These are phyloP conservation scores for Monarcha castaneiventris DNA, from an alignment of 2,113 vertebrate species.

Conservation along the genomic window DNA sequence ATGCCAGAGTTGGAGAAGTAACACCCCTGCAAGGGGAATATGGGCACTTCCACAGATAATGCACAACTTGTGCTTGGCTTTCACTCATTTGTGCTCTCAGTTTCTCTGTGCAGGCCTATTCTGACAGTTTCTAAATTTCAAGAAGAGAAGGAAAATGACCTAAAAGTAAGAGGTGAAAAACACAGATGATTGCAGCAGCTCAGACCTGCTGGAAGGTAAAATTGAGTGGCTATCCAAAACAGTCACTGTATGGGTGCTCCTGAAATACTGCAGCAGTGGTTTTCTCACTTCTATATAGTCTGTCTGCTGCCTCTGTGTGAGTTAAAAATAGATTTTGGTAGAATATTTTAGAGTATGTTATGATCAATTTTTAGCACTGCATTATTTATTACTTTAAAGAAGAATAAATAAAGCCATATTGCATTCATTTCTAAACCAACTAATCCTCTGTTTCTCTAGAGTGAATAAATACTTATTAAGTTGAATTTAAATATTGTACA, in stretches of 20 bases:
- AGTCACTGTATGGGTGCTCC: neutral
- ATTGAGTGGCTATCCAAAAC: neutral
- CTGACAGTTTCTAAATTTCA: neutral
- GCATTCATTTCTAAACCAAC: conserved; percentile 15
- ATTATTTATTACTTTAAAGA: conserved; percentile 49
- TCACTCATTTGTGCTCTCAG: neutral
- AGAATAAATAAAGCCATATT: conserved; percentile 33
- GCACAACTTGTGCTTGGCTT: neutral
- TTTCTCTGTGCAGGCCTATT: neutral
- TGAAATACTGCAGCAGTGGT: neutral
- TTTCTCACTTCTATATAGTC: neutral
- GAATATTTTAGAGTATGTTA: neutral
- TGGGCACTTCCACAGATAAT: neutral
- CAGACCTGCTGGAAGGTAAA: neutral
- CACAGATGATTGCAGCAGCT: neutral
- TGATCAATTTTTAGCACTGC: conserved; percentile 25
- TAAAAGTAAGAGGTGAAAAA: neutral
- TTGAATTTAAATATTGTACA: neutral
- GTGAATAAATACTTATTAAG: conserved; percentile 11
- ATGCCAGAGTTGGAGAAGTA: neutral
- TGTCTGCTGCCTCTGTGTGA: neutral
- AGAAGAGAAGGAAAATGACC: neutral
- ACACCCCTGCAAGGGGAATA: neutral
- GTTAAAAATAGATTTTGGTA: conserved; percentile 21
- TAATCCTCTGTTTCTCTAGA: neutral